Base-by-base conservation (phyloP, 2,888 invertebrate genomes). In the Cerastis rubricosa region DNA sequence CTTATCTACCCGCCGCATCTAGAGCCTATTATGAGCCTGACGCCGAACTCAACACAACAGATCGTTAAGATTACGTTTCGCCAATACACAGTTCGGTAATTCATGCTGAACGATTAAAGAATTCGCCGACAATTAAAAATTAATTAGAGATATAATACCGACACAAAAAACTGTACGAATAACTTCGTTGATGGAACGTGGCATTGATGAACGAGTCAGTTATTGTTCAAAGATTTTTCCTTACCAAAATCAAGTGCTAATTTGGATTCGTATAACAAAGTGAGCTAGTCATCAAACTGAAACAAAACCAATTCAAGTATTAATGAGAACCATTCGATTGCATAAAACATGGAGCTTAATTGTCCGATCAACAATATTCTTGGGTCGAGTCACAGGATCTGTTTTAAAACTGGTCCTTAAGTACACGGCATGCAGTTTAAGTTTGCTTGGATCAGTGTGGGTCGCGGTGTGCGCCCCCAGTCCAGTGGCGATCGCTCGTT, bases 21-120 rank as follows among this genome's bases (percentile, higher is more conserved):
- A 94, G 89, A 93, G 93, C 92, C 95, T 94, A 96, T 96, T 96
- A 96, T 94, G 94, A 93, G 92, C 94, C 93, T 94, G 95, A 95
- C 95, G 87, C 90, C 86, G 89, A 93, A 93, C 94, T 93, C 85
- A 77, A 88, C 85, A 93, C 85, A 94, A 93, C 93, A 94, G 94
- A 94, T 94, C 93, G 90, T 92, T 92, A 89, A 93, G 94, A 95
- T 94, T 94, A 88, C 87, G 76, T 81, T 85, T 82, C 81, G 87
- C 87, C 85, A 87, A 88, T 86, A 84, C 74, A 86, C 83, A 80
- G 83, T 80, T 83, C 67, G 82, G 83, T 87, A 85, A 89, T 85
- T 81, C 85, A 87, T 85, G 74, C 78, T 71, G 84, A 78, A 87
- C 84, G 85, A 88, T 87, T 78, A 83, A 84, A 87, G 84, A 86